Base-by-base conservation (phyloP, 30 jellyfish, hydroid and myxozoan genomes). In the Nemopilema nomurai region DNA sequence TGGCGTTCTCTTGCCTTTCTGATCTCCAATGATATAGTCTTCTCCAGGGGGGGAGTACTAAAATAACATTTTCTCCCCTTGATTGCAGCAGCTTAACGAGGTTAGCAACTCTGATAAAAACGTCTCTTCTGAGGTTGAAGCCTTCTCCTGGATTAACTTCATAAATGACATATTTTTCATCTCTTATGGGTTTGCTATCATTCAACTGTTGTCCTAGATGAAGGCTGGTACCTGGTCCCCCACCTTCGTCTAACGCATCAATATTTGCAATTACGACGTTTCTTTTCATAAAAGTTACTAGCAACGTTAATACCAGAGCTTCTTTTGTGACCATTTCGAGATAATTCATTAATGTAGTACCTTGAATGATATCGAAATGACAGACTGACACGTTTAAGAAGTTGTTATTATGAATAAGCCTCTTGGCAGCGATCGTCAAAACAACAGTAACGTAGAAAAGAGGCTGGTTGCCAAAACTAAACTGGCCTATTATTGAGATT, bases 121-220 rank as follows among this genome's bases (percentile, higher is more conserved):
- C 99, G 85, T 94, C 99, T 24, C 99, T 67, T 57, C 99, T 67
- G 19, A 94, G 84, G 72, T 94, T 94, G 85, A 94, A 94, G 1
- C 99, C 99, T 68, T 94, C 99, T 1, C 97, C 99, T 3, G 97
- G 97, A 72, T 94, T 94, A 16, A 94, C 99, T 27, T 87, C 99
- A 67, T 94, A 90, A 49, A 94, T 67, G 1, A 94, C 18, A 82
- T 52, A 94, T 82, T 91, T 94, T 41, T 41, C 57, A 41, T 3
- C 57, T 0, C 97, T 89, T 22, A 51, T 51, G 8, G 30, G 26
- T 4, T 28, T 19, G 30, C 62, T 76, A 3, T 73, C 83, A 31
- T 73, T 73, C 49, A 31, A 31, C 23, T 73, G 68, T 49, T 73
- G 83, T 17, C 83, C 51, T 31, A 73, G 6, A 1, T 32, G 83